A percentile compares a stretch with the other conserved stretches of the same genome.
These are phyloP conservation scores for Silurus glanis DNA, from an alignment of 2,113 vertebrate species.

Conservation along the genomic window DNA sequence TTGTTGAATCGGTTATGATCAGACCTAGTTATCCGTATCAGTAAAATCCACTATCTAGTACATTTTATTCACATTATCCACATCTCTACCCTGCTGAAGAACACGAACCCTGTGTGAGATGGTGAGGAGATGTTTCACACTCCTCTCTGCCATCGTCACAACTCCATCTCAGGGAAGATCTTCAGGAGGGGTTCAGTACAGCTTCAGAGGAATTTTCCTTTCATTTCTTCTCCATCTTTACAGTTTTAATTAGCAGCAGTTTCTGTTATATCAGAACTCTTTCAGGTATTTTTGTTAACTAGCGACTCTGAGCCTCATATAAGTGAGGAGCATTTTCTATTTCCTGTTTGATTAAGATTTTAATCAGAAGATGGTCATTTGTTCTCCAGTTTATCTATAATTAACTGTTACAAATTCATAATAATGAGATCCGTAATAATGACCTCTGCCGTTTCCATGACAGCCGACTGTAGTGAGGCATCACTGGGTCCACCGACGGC, in stretches of 20 bases:
- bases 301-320: too few relatives aligned
- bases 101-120: neutral
- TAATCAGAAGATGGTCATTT: neutral
- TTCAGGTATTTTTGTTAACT: neutral
- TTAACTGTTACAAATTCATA: neutral
- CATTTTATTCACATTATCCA: neutral
- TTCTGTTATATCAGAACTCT: neutral
- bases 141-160: neutral
- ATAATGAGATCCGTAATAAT: conserved; percentile 27
- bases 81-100: neutral
- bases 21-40: too few relatives aligned
- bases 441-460: conserved; percentile 34
- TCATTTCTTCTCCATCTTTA: neutral
- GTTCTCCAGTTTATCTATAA: neutral
- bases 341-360: neutral
- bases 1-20: too few relatives aligned
- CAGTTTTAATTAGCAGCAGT: neutral
- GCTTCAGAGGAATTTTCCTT: neutral
- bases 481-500: conserved; percentile 92
- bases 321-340: neutral
- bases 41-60: too few relatives aligned
- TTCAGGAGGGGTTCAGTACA: neutral
- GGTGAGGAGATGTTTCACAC: neutral
- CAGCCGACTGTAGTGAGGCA: conserved; percentile 86
- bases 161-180: neutral